These are phyloP conservation scores for Polypedilum vanderplanki DNA, from an alignment of 1,140 invertebrate species.

Conservation along the genomic window DNA sequence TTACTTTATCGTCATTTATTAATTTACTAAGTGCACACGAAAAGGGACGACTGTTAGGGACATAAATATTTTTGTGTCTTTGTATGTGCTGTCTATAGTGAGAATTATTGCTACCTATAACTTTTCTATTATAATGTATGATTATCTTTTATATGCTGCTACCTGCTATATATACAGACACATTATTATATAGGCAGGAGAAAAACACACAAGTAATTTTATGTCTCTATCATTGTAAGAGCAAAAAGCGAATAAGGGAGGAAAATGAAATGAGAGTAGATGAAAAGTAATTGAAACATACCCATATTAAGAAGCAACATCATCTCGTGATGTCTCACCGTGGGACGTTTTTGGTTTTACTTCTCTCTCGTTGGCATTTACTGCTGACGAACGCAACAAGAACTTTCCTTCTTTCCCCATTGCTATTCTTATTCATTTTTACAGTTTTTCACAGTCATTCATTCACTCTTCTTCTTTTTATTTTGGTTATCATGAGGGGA, in stretches of 20 bases:
- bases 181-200: too few relatives aligned
- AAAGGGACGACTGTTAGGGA: neutral
- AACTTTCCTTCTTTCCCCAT: neutral
- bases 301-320: neutral
- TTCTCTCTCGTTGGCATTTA: neutral
- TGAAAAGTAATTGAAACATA: constrained; percentile 17
- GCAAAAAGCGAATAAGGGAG: too few relatives aligned
- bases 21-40: neutral
- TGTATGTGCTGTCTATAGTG: neutral
- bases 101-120: constrained; percentile 11
- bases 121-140: constrained; percentile 7
- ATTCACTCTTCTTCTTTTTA: neutral
- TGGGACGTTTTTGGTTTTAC: neutral
- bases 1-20: neutral
- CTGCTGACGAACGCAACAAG: neutral
- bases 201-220: neutral
- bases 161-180: neutral
- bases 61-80: constrained; percentile 20
- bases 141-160: neutral
- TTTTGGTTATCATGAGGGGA: neutral
- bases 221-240: neutral
- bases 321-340: neutral
- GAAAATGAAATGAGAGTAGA: neutral
- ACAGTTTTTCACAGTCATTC: neutral
- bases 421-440: neutral